Evolutionary conservation across 2,113 vertebrate species (phyloP).

Genomic region (Accipiter cooperii): DNA sequence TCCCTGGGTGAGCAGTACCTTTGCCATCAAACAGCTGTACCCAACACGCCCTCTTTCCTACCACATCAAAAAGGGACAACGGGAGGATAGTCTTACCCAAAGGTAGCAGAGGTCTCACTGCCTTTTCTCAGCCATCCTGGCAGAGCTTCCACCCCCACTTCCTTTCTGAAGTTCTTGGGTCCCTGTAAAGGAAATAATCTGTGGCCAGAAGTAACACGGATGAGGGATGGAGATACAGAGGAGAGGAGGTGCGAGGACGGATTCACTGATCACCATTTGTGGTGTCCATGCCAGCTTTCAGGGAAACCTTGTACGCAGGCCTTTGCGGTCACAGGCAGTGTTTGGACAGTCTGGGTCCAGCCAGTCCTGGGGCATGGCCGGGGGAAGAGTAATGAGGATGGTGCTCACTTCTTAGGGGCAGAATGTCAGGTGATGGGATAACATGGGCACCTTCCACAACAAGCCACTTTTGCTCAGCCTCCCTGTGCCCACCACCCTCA

Average conservation of each 20-base stretch:
- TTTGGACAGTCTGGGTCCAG: neutral
- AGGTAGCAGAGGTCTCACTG: neutral
- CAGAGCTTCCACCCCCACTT: neutral
- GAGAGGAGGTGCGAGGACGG: neutral
- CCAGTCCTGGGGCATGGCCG: neutral
- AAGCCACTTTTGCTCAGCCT: neutral
- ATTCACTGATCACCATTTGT: neutral
- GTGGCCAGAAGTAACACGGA: neutral
- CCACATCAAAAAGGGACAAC: neutral
- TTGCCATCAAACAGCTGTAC: neutral
- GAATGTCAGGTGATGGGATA: neutral
- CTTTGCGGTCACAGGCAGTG: neutral
- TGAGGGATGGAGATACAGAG: neutral
- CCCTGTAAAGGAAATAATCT: neutral
- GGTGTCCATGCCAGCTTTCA: neutral
- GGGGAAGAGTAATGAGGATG: neutral
- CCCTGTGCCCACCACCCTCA: neutral
- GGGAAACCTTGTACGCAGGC: neutral
- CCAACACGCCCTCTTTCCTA: rapidly evolving
- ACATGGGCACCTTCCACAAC: neutral
- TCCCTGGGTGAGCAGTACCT: neutral
- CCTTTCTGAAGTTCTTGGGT: neutral
- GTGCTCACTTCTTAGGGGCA: neutral
- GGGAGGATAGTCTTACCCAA: neutral
- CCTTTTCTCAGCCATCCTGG: neutral